phyloP scores from a whole-genome alignment of 2,888 invertebrate species.

The Cistogaster globosa region DNA sequence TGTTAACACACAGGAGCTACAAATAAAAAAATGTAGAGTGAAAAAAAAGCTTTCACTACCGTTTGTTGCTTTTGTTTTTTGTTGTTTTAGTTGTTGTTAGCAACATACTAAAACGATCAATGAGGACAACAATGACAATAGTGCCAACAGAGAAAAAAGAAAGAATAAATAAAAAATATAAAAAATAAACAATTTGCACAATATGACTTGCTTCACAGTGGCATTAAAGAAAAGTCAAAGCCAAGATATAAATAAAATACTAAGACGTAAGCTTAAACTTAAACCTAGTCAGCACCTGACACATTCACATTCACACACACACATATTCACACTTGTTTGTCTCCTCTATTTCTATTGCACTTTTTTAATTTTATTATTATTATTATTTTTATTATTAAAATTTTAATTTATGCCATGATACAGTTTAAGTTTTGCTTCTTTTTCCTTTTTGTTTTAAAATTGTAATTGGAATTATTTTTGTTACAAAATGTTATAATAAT shows the following conservation, averaged over 20 bases:
- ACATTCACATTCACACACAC: conserved; percentile 15
- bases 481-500: conserved; percentile 25
- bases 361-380: conserved; percentile 16
- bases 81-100: conserved; percentile 1
- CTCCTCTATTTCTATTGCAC: conserved; percentile 54
- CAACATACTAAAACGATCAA: conserved; percentile 55
- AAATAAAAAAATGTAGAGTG: background rate
- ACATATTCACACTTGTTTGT: conserved; percentile 17
- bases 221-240: conserved; percentile 61
- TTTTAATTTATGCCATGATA: conserved; percentile 67
- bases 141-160: conserved; percentile 29
- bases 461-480: conserved; percentile 43
- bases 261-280: conserved; percentile 15
- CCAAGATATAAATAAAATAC: conserved; percentile 15
- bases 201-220: conserved; percentile 56
- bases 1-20: background rate
- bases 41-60: conserved; percentile 64
- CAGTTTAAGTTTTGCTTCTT: conserved; percentile 18
- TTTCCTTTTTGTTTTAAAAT: conserved; percentile 27
- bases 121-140: conserved; percentile 66
- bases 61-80: conserved; percentile 5
- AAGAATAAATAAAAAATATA: conserved; percentile 40
- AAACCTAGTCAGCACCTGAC: conserved; percentile 7
- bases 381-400: conserved; percentile 19
- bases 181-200: conserved; percentile 68